Percentiles rank a stretch among this genome's conserved stretches.
Evolutionary conservation across 92 coral and sea anemone species (phyloP).

Genomic region (Epizoanthus ramosus): DNA sequence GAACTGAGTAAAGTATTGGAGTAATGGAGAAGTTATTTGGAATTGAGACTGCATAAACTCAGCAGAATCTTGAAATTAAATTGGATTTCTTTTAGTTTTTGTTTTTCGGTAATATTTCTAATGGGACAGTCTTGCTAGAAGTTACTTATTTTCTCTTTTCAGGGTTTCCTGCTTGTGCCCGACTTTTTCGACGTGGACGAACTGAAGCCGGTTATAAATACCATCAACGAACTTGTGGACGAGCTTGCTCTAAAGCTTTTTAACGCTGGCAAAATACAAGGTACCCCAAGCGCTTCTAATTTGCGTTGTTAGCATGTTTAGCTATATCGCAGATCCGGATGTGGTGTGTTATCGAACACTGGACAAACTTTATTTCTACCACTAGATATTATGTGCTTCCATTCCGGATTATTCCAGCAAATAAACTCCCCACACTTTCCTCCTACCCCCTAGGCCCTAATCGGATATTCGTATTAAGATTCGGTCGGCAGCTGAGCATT

Average conservation of each 20-base stretch:
- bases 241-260: constrained; percentile 68
- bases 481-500: too few species aligned
- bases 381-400: background rate
- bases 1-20: too few species aligned
- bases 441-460: too few species aligned
- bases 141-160: background rate
- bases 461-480: too few species aligned
- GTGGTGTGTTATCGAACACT: background rate
- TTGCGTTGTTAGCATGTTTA: too few species aligned
- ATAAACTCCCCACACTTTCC: background rate
- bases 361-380: background rate
- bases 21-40: too few species aligned
- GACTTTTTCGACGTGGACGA: constrained; percentile 68
- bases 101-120: background rate
- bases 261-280: constrained; percentile 74
- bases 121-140: background rate
- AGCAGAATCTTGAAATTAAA: too few species aligned
- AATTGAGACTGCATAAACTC: too few species aligned
- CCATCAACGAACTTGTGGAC: constrained; percentile 61
- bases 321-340: background rate
- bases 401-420: background rate
- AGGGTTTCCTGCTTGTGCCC: constrained; percentile 77
- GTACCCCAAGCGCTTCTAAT: constrained; percentile 16
- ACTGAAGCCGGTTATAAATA: constrained; percentile 67
- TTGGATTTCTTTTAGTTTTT: too few species aligned